Evolutionary conservation across 2,113 vertebrate genomes (phyloP).

Genomic region (Anhinga anhinga): DNA sequence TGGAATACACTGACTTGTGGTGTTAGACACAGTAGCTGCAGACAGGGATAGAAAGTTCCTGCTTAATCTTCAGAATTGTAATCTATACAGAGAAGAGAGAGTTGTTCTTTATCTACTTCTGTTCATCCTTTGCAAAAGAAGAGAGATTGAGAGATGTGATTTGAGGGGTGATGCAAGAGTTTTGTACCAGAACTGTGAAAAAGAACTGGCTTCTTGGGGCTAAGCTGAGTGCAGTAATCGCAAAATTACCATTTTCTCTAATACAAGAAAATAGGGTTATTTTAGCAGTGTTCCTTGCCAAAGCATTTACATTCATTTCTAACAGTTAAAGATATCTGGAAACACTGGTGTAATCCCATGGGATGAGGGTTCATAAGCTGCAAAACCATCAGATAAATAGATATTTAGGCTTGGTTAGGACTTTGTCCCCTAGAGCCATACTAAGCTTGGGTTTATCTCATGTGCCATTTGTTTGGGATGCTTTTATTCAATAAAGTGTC

Average conservation of each 20-base stretch:
- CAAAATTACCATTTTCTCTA: background rate
- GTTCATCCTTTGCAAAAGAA: background rate
- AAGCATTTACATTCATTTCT: background rate
- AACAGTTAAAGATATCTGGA: background rate
- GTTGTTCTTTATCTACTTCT: background rate
- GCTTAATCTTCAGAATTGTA: background rate
- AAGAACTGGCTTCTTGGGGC: background rate
- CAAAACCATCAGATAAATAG: slow-evolving; percentile 5
- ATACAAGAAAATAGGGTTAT: background rate
- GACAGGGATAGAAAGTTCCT: background rate
- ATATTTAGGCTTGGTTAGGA: background rate
- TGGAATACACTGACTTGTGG: background rate
- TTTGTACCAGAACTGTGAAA: background rate
- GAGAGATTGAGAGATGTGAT: background rate
- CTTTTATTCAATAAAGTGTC: slow-evolving; percentile 25
- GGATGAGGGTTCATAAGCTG: background rate
- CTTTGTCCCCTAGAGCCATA: background rate
- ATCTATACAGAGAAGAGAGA: background rate
- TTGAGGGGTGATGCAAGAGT: background rate
- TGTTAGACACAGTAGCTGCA: background rate
- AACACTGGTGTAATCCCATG: background rate
- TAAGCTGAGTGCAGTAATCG: background rate
- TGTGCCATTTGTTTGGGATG: slow-evolving; percentile 16
- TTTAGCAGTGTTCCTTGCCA: background rate
- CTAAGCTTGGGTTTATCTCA: slow-evolving; percentile 20